Percentiles rank a stretch among this genome's conserved stretches.
Evolutionary conservation across 1,140 invertebrate species (phyloP).

Genomic region (Drosophila sp.): DNA sequence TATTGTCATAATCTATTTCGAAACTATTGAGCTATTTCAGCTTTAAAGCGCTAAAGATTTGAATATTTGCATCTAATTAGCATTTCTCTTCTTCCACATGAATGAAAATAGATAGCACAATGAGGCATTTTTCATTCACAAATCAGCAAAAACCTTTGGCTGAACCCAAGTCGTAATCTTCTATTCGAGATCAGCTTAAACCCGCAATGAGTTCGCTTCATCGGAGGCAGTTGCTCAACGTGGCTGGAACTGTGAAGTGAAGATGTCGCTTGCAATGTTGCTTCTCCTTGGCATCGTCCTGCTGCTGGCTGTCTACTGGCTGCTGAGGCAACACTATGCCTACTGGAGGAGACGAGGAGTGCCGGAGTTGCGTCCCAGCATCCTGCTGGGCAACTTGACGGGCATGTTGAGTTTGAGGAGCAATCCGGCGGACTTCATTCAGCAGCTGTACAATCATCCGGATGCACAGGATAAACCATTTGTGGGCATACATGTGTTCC

Average conservation of each 20-base stretch:
- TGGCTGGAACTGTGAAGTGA: background rate
- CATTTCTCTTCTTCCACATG: background rate
- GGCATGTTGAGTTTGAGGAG: conserved; percentile 59
- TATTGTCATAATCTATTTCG: too few relatives aligned
- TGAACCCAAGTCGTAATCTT: conserved; percentile 28
- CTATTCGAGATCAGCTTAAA: conserved; percentile 13
- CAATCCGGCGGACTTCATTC: conserved; percentile 69
- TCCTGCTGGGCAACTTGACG: conserved; percentile 83
- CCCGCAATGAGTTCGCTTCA: background rate
- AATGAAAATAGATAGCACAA: background rate
- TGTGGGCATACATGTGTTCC: conserved; percentile 85
- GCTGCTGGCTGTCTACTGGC: conserved; percentile 1
- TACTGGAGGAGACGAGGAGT: conserved; percentile 84
- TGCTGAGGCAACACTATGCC: conserved; percentile 59
- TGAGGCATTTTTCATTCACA: conserved; percentile 27
- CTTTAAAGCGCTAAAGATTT: background rate
- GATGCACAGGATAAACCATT: conserved; percentile 64
- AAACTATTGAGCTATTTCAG: background rate
- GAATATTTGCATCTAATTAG: background rate
- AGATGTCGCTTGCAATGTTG: conserved; percentile 48
- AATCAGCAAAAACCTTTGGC: background rate
- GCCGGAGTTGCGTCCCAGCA: conserved; percentile 70
- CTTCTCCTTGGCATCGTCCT: conserved; percentile 33
- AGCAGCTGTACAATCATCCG: conserved; percentile 68
- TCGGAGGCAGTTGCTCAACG: conserved; percentile 17